Base-by-base conservation (phyloP, 2,113 vertebrate genomes). In the Blennius ocellaris region DNA sequence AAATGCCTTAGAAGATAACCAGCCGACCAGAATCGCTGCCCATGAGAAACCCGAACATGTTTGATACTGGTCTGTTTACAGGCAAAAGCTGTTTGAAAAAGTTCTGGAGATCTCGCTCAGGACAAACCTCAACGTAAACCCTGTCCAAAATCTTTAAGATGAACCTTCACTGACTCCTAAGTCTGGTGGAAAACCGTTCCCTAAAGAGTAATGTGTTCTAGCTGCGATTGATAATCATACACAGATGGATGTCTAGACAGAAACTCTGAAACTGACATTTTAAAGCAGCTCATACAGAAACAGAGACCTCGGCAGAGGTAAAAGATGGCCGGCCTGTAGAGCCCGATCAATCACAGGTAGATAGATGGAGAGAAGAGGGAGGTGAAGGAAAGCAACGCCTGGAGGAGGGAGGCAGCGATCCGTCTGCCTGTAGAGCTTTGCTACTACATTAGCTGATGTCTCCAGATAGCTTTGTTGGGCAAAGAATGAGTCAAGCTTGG, bases 361-460 rank as follows among this genome's bases (percentile, higher is more conserved):
- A 78, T 10, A 59, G 65, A 78, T 5, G 8, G 8, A 80, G 58
- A 54, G 76, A 17, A 53, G 41, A 16, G 43, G 17, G 2, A 43
- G 58, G 61, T 55, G 53, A 69, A 69, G 49, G 66, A 56, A 64
- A 56, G 62, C 5, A n/a, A 65, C 7, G 82, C 56, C 76, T 67
- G 57, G 37, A 73, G 73, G 72, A 83, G 41, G 62, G 21, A 66
- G 74, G 43, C 74, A 74, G 64, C 11, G 50, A 82, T 84, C 69
- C 69, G 69, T 81, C 73, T 60, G 82, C 87, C 73, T 76, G 81
- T 85, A 89, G 87, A 89, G 76, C 81, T 87, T 68, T 82, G 75
- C 81, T 84, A 77, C 55, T 69, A 76, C 73, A 68, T 80, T 78
- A 71, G 78, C 73, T 17, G 38, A 65, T 0, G 37, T 84, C 82